These are phyloP conservation scores for Diadegma fenestrale DNA, from an alignment of 2,888 invertebrate genomes.

Conservation along the genomic window DNA sequence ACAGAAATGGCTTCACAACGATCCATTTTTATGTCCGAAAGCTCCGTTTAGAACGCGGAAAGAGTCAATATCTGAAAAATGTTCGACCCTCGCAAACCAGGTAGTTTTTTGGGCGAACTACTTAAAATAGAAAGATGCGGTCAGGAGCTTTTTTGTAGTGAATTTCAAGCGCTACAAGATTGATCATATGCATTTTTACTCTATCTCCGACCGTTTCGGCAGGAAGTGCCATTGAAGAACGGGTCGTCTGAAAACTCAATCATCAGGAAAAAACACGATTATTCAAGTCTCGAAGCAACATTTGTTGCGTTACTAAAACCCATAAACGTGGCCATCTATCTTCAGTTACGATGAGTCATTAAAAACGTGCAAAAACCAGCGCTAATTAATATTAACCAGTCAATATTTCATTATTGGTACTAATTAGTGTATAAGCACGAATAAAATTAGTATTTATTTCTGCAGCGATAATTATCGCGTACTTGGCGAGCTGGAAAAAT, in stretches of 20 bases:
- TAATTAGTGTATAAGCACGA: background rate
- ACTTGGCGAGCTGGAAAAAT: constrained; percentile 11
- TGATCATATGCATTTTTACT: background rate
- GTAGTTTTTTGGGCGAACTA: background rate
- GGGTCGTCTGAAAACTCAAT: background rate
- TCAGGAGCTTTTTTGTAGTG: background rate
- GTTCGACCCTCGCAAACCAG: background rate
- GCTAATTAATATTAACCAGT: background rate
- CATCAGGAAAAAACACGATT: background rate
- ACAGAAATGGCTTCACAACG: background rate
- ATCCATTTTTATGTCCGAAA: background rate
- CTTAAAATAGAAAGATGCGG: background rate
- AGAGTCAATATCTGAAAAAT: background rate
- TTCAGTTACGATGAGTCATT: background rate
- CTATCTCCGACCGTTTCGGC: background rate
- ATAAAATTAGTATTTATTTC: constrained; percentile 16
- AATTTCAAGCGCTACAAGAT: background rate
- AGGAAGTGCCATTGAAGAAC: background rate
- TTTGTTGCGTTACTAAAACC: background rate
- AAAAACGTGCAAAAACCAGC: background rate
- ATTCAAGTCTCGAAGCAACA: background rate
- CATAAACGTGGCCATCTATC: background rate
- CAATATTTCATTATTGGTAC: background rate
- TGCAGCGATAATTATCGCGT: background rate
- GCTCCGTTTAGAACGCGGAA: background rate